These are phyloP conservation scores for Galago senegalensis DNA, from an alignment of 2,797 vertebrate genomes.

Conservation along the genomic window DNA sequence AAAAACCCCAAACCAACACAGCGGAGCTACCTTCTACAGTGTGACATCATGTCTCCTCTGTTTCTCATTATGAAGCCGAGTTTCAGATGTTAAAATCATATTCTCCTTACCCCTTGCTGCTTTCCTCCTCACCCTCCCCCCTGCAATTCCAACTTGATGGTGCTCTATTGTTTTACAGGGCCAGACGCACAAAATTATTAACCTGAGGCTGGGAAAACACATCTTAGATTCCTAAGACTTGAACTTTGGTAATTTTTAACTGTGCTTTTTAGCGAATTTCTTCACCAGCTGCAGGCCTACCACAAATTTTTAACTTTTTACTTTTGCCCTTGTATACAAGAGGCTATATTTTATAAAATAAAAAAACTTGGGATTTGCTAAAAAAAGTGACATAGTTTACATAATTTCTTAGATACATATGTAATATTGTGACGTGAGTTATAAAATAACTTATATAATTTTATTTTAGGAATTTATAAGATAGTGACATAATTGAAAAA, in stretches of 20 bases:
- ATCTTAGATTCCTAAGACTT: slow-evolving; percentile 16
- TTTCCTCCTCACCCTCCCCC: slow-evolving; percentile 38
- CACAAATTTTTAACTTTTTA: slow-evolving; percentile 22
- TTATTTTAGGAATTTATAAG: slow-evolving; percentile 24
- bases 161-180: slow-evolving; percentile 70
- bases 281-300: not conserved
- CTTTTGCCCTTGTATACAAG: not conserved
- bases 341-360: slow-evolving; percentile 42
- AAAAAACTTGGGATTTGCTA: slow-evolving; percentile 1
- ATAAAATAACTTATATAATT: not conserved
- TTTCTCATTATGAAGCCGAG: slow-evolving; percentile 79
- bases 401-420: not conserved
- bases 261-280: slow-evolving; percentile 9
- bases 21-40: slow-evolving; percentile 72
- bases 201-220: slow-evolving; percentile 69
- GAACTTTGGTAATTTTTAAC: slow-evolving; percentile 53
- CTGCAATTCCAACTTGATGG: not conserved
- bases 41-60: slow-evolving; percentile 85
- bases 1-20: not conserved
- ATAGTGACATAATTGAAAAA: not conserved
- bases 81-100: slow-evolving; percentile 80
- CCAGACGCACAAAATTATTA: slow-evolving; percentile 67
- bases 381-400: not conserved
- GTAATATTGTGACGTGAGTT: not conserved
- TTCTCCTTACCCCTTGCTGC: not conserved